Base-by-base conservation (phyloP, 2,113 vertebrate species). In the Paralichthys olivaceus region DNA sequence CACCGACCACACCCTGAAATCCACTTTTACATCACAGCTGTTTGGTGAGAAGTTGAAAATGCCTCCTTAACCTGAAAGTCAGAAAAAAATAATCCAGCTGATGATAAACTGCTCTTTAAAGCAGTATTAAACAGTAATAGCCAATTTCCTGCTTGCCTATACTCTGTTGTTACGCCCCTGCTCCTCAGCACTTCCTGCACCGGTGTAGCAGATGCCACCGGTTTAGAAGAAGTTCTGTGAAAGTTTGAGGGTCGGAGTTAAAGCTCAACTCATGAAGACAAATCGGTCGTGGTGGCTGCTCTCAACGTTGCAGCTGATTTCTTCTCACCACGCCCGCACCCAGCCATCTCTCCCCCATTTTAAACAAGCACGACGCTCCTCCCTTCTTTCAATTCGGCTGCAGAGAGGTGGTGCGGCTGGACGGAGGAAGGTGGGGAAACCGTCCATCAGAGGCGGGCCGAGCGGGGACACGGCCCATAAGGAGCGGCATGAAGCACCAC, bases 401-500 rank as follows among this genome's bases (percentile, higher is more conserved):
- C 56, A 75, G 70, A 79, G 70, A 53, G 79, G 70, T 62, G 80
- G 67, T 2, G 53, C 57, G 43, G 75, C 56, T 14, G 74, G 75
- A 67, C n/a, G 23, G 37, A 37, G 61, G 56, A 25, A 72, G 67
- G 77, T 45, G 72, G 73, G 87, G 81, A 83, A 84, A 79, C 71
- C 25, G 84, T 87, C 75, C 70, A 85, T 90, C 88, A 84, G 74
- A 81, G 81, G 75, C 40, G 57, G 85, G 80, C 72, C 20, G 43
- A 78, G 85, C 59, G 2, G 22, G 85, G 87, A 91, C 87, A 75
- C 43, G 49, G 77, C 86, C 88, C 86, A 87, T 78, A 80, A 89
- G 88, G 87, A 93, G 80, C 91, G 61, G 83, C 81, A 61, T 58
- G 84, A 87, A 89, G 88, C 86, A 87, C 82, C 88, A 75, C 89